phyloP scores from a whole-genome alignment of 2,888 invertebrate genomes.

The Branchinecta sandiegonensis region DNA sequence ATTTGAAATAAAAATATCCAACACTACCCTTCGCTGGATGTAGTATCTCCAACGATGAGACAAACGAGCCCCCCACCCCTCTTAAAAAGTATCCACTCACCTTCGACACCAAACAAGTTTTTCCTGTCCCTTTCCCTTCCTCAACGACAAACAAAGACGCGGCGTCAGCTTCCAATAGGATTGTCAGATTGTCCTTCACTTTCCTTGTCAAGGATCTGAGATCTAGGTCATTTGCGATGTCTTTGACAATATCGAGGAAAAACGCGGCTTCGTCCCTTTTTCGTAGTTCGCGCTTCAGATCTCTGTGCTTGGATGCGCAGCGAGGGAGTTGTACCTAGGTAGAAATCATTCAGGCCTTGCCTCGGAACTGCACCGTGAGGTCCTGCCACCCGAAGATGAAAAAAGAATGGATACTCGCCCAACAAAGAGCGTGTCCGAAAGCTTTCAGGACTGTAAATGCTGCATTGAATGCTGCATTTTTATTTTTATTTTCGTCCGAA shows the following conservation, averaged over 20 bases:
- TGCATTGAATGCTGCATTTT: no score
- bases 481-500: no score
- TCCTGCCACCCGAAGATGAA: no score
- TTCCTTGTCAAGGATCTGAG: constrained; percentile 38
- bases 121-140: constrained; percentile 33
- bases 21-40: no score
- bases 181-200: constrained; percentile 38
- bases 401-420: no score
- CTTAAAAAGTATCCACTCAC: constrained; percentile 24
- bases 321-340: constrained; percentile 34
- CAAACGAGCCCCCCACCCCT: no score
- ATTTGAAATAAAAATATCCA: no score
- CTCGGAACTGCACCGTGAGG: no score
- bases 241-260: constrained; percentile 40
- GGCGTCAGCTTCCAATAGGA: constrained; percentile 39
- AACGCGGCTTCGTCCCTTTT: constrained; percentile 38
- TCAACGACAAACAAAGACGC: constrained; percentile 40
- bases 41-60: no score
- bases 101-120: constrained; percentile 38
- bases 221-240: constrained; percentile 41
- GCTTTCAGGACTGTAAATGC: no score
- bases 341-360: constrained; percentile 8
- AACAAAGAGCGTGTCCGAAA: no score
- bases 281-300: constrained; percentile 35
- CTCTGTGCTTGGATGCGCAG: constrained; percentile 38